Evolutionary conservation across 2,113 vertebrate genomes (phyloP).

Genomic region (Poicephalus meyeri): DNA sequence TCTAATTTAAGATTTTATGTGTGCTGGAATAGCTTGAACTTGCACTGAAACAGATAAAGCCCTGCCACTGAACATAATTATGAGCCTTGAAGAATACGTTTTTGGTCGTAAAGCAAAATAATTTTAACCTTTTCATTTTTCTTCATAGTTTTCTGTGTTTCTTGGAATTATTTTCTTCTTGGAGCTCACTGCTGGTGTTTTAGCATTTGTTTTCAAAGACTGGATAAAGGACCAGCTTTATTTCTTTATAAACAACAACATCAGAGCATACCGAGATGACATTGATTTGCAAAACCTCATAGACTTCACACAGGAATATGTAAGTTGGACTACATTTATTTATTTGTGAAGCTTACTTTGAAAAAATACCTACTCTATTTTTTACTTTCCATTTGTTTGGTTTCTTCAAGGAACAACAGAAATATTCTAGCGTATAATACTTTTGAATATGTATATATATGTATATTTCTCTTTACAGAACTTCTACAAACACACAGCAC

Average conservation of each 20-base stretch:
- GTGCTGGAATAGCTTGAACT: background rate
- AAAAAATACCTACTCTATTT: background rate
- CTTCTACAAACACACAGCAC: background rate
- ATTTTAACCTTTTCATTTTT: background rate
- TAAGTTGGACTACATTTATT: slow-evolving; percentile 71
- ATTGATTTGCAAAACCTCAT: slow-evolving; percentile 99
- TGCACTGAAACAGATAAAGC: slow-evolving; percentile 2
- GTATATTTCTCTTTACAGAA: background rate
- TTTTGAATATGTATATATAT: background rate
- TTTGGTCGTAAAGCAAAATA: background rate
- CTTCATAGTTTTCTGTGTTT: slow-evolving; percentile 93
- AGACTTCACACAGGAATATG: slow-evolving; percentile 98
- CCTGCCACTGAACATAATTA: background rate
- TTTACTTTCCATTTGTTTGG: background rate
- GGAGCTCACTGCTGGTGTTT: slow-evolving; percentile 95
- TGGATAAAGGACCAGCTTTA: slow-evolving; percentile 99
- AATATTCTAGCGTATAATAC: background rate
- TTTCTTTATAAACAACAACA: slow-evolving; percentile 99
- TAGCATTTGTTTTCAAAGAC: slow-evolving; percentile 99
- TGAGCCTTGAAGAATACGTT: background rate
- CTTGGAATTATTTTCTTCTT: slow-evolving; percentile 98
- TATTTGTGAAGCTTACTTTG: background rate
- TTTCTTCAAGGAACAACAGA: background rate
- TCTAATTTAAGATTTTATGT: background rate
- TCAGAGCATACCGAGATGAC: slow-evolving; percentile 95